These are phyloP conservation scores for Dicyrtomina minuta DNA, from an alignment of 2,888 invertebrate genomes.

Conservation along the genomic window DNA sequence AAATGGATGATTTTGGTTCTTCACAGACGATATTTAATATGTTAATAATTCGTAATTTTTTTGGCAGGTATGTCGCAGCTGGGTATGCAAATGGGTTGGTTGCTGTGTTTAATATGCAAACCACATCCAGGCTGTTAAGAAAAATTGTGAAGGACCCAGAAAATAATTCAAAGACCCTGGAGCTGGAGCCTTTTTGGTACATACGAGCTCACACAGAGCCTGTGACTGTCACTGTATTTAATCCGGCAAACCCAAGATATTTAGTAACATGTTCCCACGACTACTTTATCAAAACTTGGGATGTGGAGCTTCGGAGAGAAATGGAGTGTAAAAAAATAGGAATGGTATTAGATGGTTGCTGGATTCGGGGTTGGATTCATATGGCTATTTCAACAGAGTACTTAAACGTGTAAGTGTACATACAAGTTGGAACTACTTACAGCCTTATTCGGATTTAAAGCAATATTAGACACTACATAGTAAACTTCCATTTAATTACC, in stretches of 20 bases:
- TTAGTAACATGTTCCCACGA: constrained; percentile 45
- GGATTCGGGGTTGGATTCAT: constrained; percentile 51
- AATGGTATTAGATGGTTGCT: constrained; percentile 44
- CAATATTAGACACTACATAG: neutral
- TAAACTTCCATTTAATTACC: neutral
- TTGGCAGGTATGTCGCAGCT: constrained; percentile 38
- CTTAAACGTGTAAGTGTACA: constrained; percentile 13
- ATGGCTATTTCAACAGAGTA: constrained; percentile 33
- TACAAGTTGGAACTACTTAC: neutral
- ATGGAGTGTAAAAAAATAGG: constrained; percentile 47
- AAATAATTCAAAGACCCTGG: neutral
- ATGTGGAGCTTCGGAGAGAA: constrained; percentile 40
- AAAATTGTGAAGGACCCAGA: constrained; percentile 7
- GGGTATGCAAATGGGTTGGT: constrained; percentile 46
- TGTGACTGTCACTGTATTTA: constrained; percentile 39
- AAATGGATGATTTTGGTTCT: too few species aligned
- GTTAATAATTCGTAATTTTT: constrained; percentile 16
- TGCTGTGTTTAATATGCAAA: constrained; percentile 43
- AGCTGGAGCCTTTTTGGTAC: constrained; percentile 47
- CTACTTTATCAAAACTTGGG: constrained; percentile 46
- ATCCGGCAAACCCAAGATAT: constrained; percentile 42
- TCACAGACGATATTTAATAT: too few species aligned
- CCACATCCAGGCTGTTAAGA: constrained; percentile 36
- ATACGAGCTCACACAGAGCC: constrained; percentile 40
- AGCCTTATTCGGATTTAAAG: neutral